Evolutionary conservation across 1,140 invertebrate species (phyloP).

Genomic region (Camponotus pennsylvanicus): DNA sequence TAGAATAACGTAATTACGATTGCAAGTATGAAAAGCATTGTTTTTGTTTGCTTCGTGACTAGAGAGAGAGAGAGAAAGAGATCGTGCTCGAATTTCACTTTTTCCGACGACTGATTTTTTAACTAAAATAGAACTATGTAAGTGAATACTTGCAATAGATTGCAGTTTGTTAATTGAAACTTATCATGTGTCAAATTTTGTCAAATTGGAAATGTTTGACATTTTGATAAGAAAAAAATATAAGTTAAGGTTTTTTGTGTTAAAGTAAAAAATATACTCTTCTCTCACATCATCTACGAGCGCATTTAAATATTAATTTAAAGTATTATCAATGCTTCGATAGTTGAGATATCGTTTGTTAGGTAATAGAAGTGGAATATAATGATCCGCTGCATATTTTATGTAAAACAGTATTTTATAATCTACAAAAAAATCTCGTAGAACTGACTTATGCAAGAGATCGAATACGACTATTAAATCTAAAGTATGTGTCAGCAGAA

Average conservation of each 20-base stretch:
- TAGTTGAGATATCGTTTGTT: background rate
- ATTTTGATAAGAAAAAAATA: background rate
- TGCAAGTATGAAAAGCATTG: background rate
- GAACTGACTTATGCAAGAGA: slow-evolving; percentile 27
- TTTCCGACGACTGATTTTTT: background rate
- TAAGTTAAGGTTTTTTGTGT: background rate
- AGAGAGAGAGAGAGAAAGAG: background rate
- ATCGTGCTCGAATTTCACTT: background rate
- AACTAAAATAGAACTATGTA: background rate
- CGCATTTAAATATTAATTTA: background rate
- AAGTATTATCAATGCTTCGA: slow-evolving; percentile 4
- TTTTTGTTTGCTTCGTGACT: background rate
- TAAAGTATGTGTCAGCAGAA: slow-evolving; percentile 33
- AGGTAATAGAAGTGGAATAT: background rate
- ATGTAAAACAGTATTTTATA: slow-evolving; percentile 9
- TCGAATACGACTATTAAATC: background rate
- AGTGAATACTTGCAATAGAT: too few species aligned
- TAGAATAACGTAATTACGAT: background rate
- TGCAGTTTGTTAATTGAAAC: too few species aligned
- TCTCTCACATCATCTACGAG: background rate
- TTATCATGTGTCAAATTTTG: background rate
- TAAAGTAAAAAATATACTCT: slow-evolving; percentile 4
- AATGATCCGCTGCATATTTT: background rate
- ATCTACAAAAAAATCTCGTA: slow-evolving; percentile 9
- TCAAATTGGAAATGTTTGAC: background rate